These are phyloP conservation scores for Catostylus mosaicus DNA, from an alignment of 30 jellyfish, hydroid and myxozoan genomes.

Conservation along the genomic window DNA sequence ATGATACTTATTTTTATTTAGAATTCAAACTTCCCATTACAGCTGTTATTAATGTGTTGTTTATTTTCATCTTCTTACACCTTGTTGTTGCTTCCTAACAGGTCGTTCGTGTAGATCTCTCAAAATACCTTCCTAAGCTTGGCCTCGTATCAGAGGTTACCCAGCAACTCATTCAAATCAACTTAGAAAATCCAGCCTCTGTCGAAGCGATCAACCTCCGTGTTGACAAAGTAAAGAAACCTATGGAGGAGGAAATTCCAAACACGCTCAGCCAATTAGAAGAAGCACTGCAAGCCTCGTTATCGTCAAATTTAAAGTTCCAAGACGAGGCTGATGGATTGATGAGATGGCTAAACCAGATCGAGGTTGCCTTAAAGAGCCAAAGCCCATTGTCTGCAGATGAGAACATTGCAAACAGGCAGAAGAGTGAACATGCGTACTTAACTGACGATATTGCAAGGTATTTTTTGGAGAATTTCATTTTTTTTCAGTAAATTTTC, in stretches of 20 bases:
- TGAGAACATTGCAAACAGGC: conserved; percentile 69
- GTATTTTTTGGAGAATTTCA: too few relatives aligned
- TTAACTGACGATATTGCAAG: conserved; percentile 71
- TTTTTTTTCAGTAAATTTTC: too few relatives aligned
- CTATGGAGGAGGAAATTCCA: conserved; percentile 80
- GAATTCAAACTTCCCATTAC: too few relatives aligned
- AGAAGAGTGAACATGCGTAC: conserved; percentile 70
- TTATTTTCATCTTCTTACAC: too few relatives aligned
- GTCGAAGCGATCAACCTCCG: conserved; percentile 56
- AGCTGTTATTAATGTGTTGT: too few relatives aligned
- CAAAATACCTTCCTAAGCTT: conserved; percentile 35
- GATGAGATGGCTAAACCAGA: conserved; percentile 83
- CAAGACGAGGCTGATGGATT: conserved; percentile 81
- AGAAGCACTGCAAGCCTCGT: conserved; percentile 52
- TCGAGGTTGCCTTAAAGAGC: conserved; percentile 71
- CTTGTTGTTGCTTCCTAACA: neutral
- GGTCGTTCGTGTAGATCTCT: conserved; percentile 49
- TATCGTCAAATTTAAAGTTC: conserved; percentile 70
- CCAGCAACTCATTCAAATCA: conserved; percentile 22
- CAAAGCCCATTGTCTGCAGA: conserved; percentile 97
- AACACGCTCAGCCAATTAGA: conserved; percentile 65
- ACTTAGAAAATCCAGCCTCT: conserved; percentile 15
- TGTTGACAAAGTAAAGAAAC: conserved; percentile 46
- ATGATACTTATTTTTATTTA: too few relatives aligned
- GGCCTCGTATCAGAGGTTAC: conserved; percentile 34